phyloP scores from a whole-genome alignment of 2,113 vertebrate species.

The Pachypanchax playfairii region DNA sequence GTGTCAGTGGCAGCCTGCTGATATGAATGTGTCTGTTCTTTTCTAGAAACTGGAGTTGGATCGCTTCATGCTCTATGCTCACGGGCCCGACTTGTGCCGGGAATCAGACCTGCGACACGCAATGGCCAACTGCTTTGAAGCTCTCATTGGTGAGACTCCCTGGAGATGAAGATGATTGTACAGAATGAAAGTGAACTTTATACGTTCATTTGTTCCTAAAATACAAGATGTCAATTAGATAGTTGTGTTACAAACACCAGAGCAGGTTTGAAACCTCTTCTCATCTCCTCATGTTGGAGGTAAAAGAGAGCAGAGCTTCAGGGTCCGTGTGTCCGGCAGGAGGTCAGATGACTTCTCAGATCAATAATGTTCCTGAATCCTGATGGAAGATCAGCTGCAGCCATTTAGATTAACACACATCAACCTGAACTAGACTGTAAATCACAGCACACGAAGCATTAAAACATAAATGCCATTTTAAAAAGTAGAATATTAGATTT shows the following conservation, averaged over 20 bases:
- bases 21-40: conserved; percentile 53
- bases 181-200: conserved; percentile 12
- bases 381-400: conserved; percentile 36
- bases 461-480: no score
- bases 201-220: conserved; percentile 39
- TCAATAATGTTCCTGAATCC: conserved; percentile 60
- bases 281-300: background rate
- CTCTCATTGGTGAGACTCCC: conserved; percentile 89
- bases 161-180: background rate
- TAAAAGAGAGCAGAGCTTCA: conserved; percentile 26
- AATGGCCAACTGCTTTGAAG: conserved; percentile 99
- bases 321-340: conserved; percentile 35
- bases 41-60: conserved; percentile 95
- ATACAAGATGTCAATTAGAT: conserved; percentile 37
- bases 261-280: no score
- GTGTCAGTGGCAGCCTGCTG: conserved; percentile 19
- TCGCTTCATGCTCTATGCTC: conserved; percentile 98
- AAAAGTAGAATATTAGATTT: no score
- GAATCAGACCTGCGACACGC: conserved; percentile 97
- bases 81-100: conserved; percentile 95
- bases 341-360: conserved; percentile 67
- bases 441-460: no score
- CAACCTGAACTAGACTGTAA: conserved; percentile 6
- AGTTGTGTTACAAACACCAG: no score
- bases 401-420: conserved; percentile 38